A percentile compares a stretch with the other conserved stretches of the same genome.
Evolutionary conservation across 2,113 vertebrate species (phyloP).

Genomic region (Hyaena hyaena): DNA sequence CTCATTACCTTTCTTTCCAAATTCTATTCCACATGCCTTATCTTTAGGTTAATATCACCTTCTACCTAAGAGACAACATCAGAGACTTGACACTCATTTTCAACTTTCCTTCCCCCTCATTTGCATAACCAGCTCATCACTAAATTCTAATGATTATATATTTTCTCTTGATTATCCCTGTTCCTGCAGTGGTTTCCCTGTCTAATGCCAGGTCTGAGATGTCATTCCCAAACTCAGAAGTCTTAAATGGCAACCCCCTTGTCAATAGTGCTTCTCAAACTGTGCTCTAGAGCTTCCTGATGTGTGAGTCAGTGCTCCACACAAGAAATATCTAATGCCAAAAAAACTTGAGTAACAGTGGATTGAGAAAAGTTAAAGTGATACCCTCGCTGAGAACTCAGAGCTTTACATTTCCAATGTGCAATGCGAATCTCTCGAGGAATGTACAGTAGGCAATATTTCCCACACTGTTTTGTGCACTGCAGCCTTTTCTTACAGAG

Average conservation of each 20-base stretch:
- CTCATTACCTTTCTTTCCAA: neutral
- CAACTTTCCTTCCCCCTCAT: neutral
- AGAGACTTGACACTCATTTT: neutral
- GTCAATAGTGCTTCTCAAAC: neutral
- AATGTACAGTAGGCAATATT: rapidly evolving
- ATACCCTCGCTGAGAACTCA: neutral
- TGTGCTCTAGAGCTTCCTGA: neutral
- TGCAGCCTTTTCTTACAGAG: neutral
- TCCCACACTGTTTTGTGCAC: neutral
- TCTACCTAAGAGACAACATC: neutral
- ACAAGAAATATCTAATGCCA: neutral
- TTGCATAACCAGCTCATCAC: neutral
- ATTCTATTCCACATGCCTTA: neutral
- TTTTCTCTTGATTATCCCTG: neutral
- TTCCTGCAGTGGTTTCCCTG: neutral
- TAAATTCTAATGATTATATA: neutral
- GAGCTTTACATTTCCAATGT: neutral
- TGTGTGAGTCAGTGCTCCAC: neutral
- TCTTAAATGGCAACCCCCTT: neutral
- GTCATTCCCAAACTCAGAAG: neutral
- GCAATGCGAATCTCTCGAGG: rapidly evolving
- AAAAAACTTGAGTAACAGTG: neutral
- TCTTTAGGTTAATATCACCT: neutral
- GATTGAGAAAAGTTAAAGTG: neutral
- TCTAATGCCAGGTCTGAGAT: neutral